These are phyloP conservation scores for Netelia virgata DNA, from an alignment of 2,888 invertebrate species.

Conservation along the genomic window DNA sequence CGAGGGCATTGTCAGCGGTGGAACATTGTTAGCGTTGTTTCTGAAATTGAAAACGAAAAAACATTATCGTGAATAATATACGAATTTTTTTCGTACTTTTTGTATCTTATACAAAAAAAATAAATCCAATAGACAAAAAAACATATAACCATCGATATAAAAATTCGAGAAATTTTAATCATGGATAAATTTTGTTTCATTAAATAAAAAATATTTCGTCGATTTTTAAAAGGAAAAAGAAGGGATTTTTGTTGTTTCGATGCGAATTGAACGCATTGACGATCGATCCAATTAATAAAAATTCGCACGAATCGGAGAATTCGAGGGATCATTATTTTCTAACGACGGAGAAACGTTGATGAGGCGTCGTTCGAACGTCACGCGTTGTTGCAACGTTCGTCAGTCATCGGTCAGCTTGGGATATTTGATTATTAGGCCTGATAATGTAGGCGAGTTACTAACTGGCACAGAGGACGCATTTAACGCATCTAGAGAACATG, in stretches of 20 bases:
- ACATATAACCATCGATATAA: background rate
- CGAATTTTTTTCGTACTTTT: no score
- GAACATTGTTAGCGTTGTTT: conserved; percentile 78
- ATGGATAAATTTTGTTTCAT: background rate
- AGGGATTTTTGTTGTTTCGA: background rate
- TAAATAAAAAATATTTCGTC: background rate
- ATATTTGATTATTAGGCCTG: conserved; percentile 72
- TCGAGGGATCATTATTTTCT: background rate
- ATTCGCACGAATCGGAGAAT: background rate
- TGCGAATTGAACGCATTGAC: background rate
- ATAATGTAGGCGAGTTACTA: conserved; percentile 70
- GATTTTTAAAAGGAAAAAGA: background rate
- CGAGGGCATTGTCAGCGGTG: conserved; percentile 78
- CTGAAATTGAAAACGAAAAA: conserved; percentile 75
- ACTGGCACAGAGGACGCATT: conserved; percentile 50
- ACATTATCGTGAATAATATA: background rate
- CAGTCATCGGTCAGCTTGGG: conserved; percentile 4
- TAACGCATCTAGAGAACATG: conserved; percentile 37
- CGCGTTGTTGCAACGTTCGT: background rate
- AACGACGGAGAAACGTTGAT: background rate
- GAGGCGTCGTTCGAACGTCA: conserved; percentile 10
- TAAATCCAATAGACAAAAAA: no score
- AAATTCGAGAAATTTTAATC: background rate
- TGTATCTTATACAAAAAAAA: no score
- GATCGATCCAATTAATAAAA: background rate